phyloP scores from a whole-genome alignment of 2,888 invertebrate genomes.

The Micoletzkya japonica region DNA sequence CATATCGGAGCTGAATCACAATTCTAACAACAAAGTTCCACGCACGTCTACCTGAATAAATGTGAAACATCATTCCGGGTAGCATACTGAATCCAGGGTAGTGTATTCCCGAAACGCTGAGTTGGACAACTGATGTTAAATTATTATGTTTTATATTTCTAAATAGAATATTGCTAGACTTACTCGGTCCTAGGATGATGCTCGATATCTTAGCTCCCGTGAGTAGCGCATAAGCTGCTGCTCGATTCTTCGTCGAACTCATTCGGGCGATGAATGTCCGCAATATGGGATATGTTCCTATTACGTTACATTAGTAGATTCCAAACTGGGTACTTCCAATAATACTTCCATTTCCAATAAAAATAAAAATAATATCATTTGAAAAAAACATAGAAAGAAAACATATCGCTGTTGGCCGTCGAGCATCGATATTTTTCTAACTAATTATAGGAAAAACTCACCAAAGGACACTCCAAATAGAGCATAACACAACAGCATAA shows the following conservation, averaged over 20 bases:
- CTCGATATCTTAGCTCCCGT: conserved; percentile 6
- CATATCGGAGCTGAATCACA: conserved; percentile 19
- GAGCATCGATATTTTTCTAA: too few relatives aligned
- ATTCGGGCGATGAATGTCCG: conserved; percentile 25
- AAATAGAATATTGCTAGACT: not conserved
- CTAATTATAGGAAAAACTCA: not conserved
- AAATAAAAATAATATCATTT: too few relatives aligned
- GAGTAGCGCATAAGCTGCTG: conserved; percentile 23
- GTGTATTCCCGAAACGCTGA: conserved; percentile 10
- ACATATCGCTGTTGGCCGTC: too few relatives aligned
- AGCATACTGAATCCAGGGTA: conserved; percentile 25
- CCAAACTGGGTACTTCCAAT: too few relatives aligned
- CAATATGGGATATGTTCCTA: conserved; percentile 20
- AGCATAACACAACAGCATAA: conserved; percentile 27
- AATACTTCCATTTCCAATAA: too few relatives aligned
- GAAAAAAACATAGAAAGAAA: too few relatives aligned
- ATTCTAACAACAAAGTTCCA: not conserved
- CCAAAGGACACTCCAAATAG: conserved; percentile 24
- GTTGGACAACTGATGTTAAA: conserved; percentile 19
- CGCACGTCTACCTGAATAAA: conserved; percentile 14
- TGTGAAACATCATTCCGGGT: conserved; percentile 21
- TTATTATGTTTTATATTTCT: too few relatives aligned
- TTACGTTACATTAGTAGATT: too few relatives aligned
- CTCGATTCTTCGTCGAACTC: conserved; percentile 23
- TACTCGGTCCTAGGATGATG: conserved; percentile 20